phyloP scores from a whole-genome alignment of 2,797 vertebrate species.

The Notoglanidium macrostoma region DNA sequence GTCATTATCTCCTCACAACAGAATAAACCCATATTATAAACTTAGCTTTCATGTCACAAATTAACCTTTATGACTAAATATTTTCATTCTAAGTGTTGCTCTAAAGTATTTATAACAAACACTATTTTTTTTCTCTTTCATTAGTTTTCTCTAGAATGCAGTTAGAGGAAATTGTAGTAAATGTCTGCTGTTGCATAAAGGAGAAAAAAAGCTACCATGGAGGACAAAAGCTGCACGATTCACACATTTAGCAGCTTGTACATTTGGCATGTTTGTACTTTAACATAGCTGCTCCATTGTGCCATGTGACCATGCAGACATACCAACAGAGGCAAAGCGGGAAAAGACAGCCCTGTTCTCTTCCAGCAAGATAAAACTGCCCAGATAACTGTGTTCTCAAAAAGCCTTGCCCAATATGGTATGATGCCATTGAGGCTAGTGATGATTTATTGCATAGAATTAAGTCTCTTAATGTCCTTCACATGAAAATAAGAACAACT shows the following conservation, averaged over 20 bases:
- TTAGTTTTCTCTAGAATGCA: background rate
- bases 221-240: constrained; percentile 1
- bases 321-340: background rate
- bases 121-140: background rate
- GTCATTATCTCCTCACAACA: constrained; percentile 29
- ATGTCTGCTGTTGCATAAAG: background rate
- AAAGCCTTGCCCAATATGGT: background rate
- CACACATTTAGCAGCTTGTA: constrained; percentile 15
- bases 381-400: constrained; percentile 2
- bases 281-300: constrained; percentile 25
- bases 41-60: constrained; percentile 3
- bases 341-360: background rate
- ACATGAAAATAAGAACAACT: background rate
- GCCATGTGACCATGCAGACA: constrained; percentile 12
- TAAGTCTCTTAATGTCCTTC: background rate
- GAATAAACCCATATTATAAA: constrained; percentile 20
- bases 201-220: background rate
- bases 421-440: background rate
- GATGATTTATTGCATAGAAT: background rate
- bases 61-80: constrained; percentile 3
- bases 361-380: background rate
- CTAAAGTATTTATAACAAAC: background rate
- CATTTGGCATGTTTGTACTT: constrained; percentile 9
- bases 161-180: background rate
- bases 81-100: background rate